Evolutionary conservation across 1,140 invertebrate genomes (phyloP).

Genomic region (Augochlora pura): DNA sequence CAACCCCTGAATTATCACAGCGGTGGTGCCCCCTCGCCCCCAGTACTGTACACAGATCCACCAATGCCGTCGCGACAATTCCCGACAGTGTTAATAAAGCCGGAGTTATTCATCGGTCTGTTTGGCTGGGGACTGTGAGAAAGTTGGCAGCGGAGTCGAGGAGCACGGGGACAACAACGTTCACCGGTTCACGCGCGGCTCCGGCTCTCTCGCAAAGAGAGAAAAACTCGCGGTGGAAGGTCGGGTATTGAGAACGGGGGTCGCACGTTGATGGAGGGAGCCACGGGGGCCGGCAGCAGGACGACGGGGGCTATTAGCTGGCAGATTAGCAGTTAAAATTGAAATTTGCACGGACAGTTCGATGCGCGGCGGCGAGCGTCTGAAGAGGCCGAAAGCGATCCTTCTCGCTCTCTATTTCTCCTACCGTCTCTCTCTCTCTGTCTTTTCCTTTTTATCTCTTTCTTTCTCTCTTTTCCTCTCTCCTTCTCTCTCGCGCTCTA

Average conservation of each 20-base stretch:
- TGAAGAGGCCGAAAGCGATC: constrained; percentile 65
- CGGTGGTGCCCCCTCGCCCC: background rate
- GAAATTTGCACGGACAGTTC: constrained; percentile 81
- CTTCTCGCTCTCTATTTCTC: no score
- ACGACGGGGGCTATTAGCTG: constrained; percentile 76
- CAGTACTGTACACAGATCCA: background rate
- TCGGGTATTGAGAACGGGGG: constrained; percentile 50
- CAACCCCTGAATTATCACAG: background rate
- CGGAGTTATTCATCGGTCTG: no score
- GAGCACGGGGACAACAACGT: constrained; percentile 7
- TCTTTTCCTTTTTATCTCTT: no score
- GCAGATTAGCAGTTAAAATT: constrained; percentile 81
- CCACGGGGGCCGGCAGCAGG: constrained; percentile 45
- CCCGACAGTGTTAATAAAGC: no score
- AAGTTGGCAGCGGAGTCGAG: background rate
- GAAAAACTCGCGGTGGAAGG: constrained; percentile 45
- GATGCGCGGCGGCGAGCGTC: constrained; percentile 72
- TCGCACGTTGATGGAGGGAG: constrained; percentile 53
- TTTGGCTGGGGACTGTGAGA: background rate
- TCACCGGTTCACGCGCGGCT: background rate
- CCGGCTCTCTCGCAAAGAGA: constrained; percentile 22
- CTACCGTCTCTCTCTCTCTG: no score
- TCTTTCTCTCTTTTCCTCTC: no score
- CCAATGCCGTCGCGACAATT: no score
- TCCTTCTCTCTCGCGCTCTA: no score